Conservation (phyloP, 2,113 vertebrate species). For the Nymphicus hollandicus region DNA sequence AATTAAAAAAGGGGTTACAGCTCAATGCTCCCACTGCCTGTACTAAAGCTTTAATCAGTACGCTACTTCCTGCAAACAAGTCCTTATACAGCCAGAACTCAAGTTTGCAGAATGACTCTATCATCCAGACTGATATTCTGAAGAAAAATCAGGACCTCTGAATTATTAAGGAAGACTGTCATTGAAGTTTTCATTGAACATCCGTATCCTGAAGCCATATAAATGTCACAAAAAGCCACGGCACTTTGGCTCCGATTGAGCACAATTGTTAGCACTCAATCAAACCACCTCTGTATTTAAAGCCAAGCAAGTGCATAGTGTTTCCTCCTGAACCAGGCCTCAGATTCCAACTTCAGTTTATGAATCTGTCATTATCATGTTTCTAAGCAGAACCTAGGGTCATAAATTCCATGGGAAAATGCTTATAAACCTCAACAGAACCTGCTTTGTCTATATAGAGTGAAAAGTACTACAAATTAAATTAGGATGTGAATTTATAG, state of each 20-base stretch:
- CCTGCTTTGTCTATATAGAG: not conserved
- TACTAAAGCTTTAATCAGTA: constrained; percentile 5
- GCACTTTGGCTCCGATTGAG: not conserved
- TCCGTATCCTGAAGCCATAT: not conserved
- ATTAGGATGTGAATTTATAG: not conserved
- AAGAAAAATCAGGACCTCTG: not conserved
- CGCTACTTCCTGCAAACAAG: constrained; percentile 10
- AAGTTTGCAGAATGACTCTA: not conserved
- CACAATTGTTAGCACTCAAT: constrained; percentile 13
- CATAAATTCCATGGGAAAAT: not conserved
- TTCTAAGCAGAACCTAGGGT: not conserved
- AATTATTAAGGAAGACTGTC: constrained; percentile 51
- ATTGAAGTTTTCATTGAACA: constrained; percentile 32
- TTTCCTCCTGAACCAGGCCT: not conserved
- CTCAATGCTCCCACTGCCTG: not conserved
- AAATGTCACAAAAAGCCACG: constrained; percentile 24
- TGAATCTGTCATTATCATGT: not conserved
- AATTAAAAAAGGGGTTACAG: not conserved
- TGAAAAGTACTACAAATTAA: not conserved
- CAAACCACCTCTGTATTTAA: not conserved
- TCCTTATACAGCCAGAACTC: not conserved
- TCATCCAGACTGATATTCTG: not conserved
- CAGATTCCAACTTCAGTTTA: not conserved
- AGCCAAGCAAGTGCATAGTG: not conserved
- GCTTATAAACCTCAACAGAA: not conserved